Percentiles rank a stretch among this genome's conserved stretches.
Conservation (phyloP, 2,797 vertebrate species). For the Odontamblyopus lacepedii region DNA sequence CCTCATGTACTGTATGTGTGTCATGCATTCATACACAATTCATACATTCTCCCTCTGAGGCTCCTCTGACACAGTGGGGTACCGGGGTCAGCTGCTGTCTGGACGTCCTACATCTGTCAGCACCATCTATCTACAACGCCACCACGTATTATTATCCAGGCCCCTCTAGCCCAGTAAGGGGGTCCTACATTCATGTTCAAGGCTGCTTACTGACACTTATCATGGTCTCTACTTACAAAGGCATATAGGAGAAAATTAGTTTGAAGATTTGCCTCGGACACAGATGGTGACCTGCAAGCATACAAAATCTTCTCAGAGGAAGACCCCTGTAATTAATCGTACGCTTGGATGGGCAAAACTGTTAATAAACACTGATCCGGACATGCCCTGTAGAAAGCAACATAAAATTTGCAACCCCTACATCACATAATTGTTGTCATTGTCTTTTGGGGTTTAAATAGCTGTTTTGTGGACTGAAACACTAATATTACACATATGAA, state of each 20-base stretch:
- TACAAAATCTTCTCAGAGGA: conserved; percentile 44
- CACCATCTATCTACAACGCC: conserved; percentile 41
- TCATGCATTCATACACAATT: conserved; percentile 46
- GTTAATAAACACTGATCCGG: conserved; percentile 64
- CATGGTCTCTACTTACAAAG: conserved; percentile 12
- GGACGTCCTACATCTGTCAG: conserved; percentile 65
- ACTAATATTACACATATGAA: background rate
- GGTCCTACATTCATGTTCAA: conserved; percentile 32
- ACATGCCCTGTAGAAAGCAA: conserved; percentile 30
- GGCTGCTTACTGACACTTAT: conserved; percentile 5
- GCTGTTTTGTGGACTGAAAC: background rate
- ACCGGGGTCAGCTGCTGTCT: conserved; percentile 63
- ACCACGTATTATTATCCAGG: conserved; percentile 40
- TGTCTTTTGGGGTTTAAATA: background rate
- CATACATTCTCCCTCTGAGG: conserved; percentile 32
- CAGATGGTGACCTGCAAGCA: conserved; percentile 61
- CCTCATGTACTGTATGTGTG: conserved; percentile 10
- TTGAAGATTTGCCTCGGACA: conserved; percentile 38
- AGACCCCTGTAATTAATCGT: conserved; percentile 53
- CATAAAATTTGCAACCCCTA: conserved; percentile 2
- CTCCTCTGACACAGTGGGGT: conserved; percentile 36
- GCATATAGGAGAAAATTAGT: conserved; percentile 31
- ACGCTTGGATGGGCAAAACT: conserved; percentile 35
- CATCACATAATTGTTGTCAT: background rate
- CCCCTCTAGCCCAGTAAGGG: conserved; percentile 16